Evolutionary conservation across 1,140 invertebrate genomes (phyloP), one percentile per base, ranked within the genome.

Genomic region (Pogonomyrmex barbatus): DNA sequence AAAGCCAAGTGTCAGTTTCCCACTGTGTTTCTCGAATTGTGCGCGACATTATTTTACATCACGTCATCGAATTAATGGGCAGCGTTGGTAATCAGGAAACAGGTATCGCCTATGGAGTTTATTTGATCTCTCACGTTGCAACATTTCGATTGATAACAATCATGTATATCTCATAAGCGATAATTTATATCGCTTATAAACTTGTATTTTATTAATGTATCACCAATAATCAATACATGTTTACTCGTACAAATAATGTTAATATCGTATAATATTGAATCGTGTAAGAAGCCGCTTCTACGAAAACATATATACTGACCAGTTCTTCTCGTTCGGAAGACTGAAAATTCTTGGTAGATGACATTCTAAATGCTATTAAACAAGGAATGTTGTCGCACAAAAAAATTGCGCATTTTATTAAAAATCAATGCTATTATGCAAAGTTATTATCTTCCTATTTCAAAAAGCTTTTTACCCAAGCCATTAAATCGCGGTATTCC

Each of bases 1-100:
- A 60, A 82, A 30, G 12, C 14, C 12, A 73, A 9, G 6, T 70
- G 6, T 10, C 17, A 8, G 12, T 75, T 24, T 60, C 12, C 12
- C n/a, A 67, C 52, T 1, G 45, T 10, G 14, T 12, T 39, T 73
- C 12, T 82, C n/a, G 12, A 50, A 50, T 75, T 24, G n/a, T 39
- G n/a, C n/a, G 54, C 24, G 24, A 3, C 5, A 45, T 14, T 68
- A 79, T 50, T 81, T 39, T 67, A 33, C 39, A 17, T 83, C 73
- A 50, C 68, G 12, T 83, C 79, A 83, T 14, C 5, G 8, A 50
- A 75, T 83, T 75, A 50, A 83, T 62, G 17, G 6, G 30, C n/a
- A 60, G 4, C 42, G 4, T 33, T 6, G 10, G 14, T 12, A 30
- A 50, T 60, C 54, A 83, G 42, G 4, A 73, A 54, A 60, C 42